A percentile compares a stretch with the other conserved stretches of the same genome.
Evolutionary conservation across 2,113 vertebrate genomes (phyloP).

Genomic region (Anarrhichthys ocellatus): DNA sequence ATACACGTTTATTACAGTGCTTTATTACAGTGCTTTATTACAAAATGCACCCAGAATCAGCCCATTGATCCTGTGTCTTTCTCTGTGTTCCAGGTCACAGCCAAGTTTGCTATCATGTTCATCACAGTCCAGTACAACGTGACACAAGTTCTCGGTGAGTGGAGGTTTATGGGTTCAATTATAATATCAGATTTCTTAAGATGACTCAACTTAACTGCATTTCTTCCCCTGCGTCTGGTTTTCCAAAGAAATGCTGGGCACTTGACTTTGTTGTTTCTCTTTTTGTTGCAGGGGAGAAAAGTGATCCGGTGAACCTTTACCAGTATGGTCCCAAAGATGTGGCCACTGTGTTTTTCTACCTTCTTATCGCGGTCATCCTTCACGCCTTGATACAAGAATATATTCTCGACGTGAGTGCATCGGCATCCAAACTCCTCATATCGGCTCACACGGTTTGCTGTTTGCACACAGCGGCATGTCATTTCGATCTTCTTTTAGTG

Average conservation of each 20-base stretch:
- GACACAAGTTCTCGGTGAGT: slow-evolving; percentile 84
- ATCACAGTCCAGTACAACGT: slow-evolving; percentile 90
- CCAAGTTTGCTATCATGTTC: slow-evolving; percentile 86
- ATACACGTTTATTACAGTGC: neutral
- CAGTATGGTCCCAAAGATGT: slow-evolving; percentile 87
- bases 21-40: neutral
- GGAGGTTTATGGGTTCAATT: neutral
- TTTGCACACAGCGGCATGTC: neutral
- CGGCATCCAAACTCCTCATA: neutral
- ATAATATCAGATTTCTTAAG: neutral
- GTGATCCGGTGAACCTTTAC: slow-evolving; percentile 83
- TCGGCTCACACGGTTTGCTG: neutral
- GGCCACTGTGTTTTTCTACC: slow-evolving; percentile 88
- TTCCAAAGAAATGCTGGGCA: neutral
- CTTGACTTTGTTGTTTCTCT: neutral
- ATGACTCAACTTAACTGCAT: neutral
- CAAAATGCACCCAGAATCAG: neutral
- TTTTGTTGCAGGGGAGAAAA: slow-evolving; percentile 76
- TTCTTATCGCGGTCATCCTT: slow-evolving; percentile 87
- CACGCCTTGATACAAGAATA: slow-evolving; percentile 89
- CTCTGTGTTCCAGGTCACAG: slow-evolving; percentile 80
- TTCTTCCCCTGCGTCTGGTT: neutral
- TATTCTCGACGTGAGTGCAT: slow-evolving; percentile 85
- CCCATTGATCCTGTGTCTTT: slow-evolving; percentile 8
- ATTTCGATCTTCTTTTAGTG: slow-evolving; percentile 3